These are phyloP conservation scores for Hermetia illucens DNA, from an alignment of 1,140 invertebrate genomes.

Conservation along the genomic window DNA sequence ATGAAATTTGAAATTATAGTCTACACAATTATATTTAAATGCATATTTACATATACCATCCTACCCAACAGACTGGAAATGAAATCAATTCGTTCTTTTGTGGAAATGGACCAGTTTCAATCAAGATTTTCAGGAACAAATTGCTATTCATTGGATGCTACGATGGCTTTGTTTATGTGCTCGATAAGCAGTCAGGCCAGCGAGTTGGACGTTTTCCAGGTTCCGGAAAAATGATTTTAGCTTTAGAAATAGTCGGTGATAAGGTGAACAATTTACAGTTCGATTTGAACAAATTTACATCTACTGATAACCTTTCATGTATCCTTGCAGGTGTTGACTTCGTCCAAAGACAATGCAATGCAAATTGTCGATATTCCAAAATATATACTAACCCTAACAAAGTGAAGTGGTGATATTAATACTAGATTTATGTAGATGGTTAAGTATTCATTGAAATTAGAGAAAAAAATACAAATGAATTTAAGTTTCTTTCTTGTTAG, in stretches of 20 bases:
- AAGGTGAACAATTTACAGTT: conserved; percentile 35
- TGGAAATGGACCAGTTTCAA: conserved; percentile 49
- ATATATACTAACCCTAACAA: background rate
- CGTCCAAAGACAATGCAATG: conserved; percentile 22
- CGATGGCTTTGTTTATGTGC: conserved; percentile 54
- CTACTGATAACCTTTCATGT: background rate
- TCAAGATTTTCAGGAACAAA: conserved; percentile 37
- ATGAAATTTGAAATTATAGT: conserved; percentile 6
- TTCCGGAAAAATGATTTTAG: conserved; percentile 47
- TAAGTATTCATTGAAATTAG: too few relatives aligned
- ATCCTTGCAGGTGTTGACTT: conserved; percentile 18
- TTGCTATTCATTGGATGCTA: conserved; percentile 52
- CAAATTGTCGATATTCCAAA: conserved; percentile 18
- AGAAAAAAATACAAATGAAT: too few relatives aligned
- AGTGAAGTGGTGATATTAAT: too few relatives aligned
- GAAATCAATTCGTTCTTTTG: conserved; percentile 38
- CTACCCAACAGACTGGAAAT: conserved; percentile 35
- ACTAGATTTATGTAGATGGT: too few relatives aligned
- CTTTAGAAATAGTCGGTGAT: conserved; percentile 42
- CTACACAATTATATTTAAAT: conserved; percentile 1
- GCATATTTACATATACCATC: background rate
- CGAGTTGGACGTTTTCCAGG: conserved; percentile 42
- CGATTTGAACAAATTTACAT: too few relatives aligned
- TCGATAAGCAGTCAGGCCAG: conserved; percentile 33
- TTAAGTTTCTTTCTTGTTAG: too few relatives aligned